Percentiles rank a stretch among this genome's conserved stretches.
Evolutionary conservation across 2,888 invertebrate species (phyloP).

Genomic region (Altica lythri): DNA sequence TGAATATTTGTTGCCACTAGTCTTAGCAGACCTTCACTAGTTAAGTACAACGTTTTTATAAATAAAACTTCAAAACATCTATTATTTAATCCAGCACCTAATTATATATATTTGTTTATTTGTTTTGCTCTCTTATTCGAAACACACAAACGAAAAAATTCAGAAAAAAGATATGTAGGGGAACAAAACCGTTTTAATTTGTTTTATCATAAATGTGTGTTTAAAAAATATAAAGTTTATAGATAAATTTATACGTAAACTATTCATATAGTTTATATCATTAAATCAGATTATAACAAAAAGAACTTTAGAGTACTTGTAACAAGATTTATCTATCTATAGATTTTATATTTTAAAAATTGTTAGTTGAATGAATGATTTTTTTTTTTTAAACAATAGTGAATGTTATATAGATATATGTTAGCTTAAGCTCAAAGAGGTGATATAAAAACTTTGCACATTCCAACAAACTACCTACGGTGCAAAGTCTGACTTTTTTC

Average conservation of each 20-base stretch:
- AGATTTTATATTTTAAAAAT: background rate
- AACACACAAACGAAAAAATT: background rate
- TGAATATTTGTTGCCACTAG: constrained; percentile 64
- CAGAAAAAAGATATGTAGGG: constrained; percentile 10
- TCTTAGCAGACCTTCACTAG: constrained; percentile 61
- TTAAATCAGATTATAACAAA: background rate
- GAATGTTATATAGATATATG: constrained; percentile 9
- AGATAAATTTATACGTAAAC: constrained; percentile 14
- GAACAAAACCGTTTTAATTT: constrained; percentile 22
- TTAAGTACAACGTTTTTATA: constrained; percentile 41
- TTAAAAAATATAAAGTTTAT: constrained; percentile 1
- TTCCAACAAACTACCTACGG: constrained; percentile 30
- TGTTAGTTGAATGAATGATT: constrained; percentile 9
- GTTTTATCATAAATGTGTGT: constrained; percentile 17
- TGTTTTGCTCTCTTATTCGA: constrained; percentile 13
- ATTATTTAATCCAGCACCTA: constrained; percentile 25
- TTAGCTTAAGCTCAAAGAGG: constrained; percentile 25
- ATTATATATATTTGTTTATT: constrained; percentile 13
- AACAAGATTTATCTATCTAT: background rate
- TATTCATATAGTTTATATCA: too few relatives aligned
- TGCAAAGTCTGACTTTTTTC: constrained; percentile 34
- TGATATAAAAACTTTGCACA: constrained; percentile 33
- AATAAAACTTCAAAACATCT: constrained; percentile 33
- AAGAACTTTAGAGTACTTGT: background rate
- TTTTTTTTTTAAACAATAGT: constrained; percentile 7